Percentiles rank a stretch among this genome's conserved stretches.
phyloP scores from a whole-genome alignment of 1,140 invertebrate genomes.

The Oedothorax gibbosus region DNA sequence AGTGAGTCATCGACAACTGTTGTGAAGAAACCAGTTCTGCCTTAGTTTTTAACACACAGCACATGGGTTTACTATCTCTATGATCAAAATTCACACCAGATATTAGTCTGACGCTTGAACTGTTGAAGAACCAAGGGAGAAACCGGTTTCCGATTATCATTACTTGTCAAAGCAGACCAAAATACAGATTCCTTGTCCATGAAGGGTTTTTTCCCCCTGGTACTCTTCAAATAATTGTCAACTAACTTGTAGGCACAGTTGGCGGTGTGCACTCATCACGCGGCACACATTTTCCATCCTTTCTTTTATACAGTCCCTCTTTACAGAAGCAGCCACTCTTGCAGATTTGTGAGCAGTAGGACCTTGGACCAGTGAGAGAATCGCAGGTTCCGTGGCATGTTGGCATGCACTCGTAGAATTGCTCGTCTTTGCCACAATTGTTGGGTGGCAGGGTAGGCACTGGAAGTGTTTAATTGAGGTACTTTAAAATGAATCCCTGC shows the following conservation, averaged over 20 bases:
- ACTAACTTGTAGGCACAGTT: not conserved
- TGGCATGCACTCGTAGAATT: not conserved
- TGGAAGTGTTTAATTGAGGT: constrained; percentile 6
- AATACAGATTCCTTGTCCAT: no score
- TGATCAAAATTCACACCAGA: no score
- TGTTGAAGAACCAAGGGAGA: no score
- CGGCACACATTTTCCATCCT: constrained; percentile 20
- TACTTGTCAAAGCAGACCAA: no score
- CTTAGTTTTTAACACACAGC: no score
- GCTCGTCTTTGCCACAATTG: not conserved
- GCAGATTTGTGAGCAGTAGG: not conserved
- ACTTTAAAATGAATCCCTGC: not conserved
- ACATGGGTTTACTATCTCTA: no score
- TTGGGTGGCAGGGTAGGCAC: not conserved
- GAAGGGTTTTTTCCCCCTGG: no score
- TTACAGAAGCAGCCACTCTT: constrained; percentile 37
- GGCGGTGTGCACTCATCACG: not conserved
- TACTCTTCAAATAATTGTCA: no score
- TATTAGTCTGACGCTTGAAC: no score
- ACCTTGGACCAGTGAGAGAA: not conserved
- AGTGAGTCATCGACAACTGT: no score
- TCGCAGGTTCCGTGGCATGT: constrained; percentile 5
- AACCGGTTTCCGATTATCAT: no score
- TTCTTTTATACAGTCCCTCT: constrained; percentile 1
- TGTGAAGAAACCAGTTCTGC: no score